These are phyloP conservation scores for Drosophila demipolita DNA, from an alignment of 2,888 invertebrate species.

Conservation along the genomic window DNA sequence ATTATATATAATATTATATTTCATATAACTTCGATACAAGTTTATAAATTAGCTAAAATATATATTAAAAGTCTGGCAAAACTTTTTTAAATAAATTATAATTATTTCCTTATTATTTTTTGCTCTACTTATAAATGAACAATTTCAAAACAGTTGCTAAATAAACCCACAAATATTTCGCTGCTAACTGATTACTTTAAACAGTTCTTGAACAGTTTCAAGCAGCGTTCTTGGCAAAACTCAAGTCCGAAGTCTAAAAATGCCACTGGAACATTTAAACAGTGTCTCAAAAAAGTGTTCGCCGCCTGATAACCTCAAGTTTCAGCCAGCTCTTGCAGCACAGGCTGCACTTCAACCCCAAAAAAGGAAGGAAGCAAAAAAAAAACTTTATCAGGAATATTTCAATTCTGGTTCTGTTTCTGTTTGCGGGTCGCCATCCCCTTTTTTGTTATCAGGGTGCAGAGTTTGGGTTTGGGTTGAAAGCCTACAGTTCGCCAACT, in stretches of 20 bases:
- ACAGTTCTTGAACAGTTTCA: background rate
- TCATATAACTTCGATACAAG: background rate
- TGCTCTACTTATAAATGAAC: background rate
- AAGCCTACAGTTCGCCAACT: conserved; percentile 19
- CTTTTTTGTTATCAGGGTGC: conserved; percentile 29
- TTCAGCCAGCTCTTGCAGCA: conserved; percentile 22
- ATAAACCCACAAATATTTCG: background rate
- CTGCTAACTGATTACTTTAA: background rate
- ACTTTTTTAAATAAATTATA: background rate
- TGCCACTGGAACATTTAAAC: conserved; percentile 14
- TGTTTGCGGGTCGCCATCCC: conserved; percentile 36
- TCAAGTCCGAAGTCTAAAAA: conserved; percentile 30
- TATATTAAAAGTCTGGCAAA: background rate
- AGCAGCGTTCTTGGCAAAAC: conserved; percentile 6
- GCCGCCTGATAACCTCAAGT: conserved; percentile 32
- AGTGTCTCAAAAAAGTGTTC: conserved; percentile 11
- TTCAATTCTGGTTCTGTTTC: conserved; percentile 6
- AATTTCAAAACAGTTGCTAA: background rate
- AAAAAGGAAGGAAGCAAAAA: conserved; percentile 5
- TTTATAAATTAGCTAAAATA: background rate
- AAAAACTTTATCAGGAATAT: conserved; percentile 51
- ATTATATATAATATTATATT: background rate
- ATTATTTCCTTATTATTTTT: background rate
- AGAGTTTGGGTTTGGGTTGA: conserved; percentile 11
- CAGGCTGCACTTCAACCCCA: conserved; percentile 54